phyloP scores from a whole-genome alignment of 2,888 invertebrate genomes.

The Cosmia pyralina region DNA sequence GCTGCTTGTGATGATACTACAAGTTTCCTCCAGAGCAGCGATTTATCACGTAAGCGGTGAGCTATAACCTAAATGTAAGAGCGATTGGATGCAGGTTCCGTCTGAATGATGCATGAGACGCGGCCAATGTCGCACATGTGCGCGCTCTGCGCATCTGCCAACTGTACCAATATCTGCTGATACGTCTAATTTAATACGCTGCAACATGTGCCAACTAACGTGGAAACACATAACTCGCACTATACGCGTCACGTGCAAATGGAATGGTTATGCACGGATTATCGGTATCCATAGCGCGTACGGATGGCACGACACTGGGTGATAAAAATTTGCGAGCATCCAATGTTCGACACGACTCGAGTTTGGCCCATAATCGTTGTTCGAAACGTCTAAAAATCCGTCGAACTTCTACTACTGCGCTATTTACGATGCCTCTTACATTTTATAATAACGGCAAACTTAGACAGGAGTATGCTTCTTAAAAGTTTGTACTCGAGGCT shows the following conservation, averaged over 20 bases:
- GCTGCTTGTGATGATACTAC: constrained; percentile 78
- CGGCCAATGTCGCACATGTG: constrained; percentile 68
- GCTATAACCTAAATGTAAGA: constrained; percentile 76
- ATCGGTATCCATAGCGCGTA: constrained; percentile 56
- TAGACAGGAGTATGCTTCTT: constrained; percentile 77
- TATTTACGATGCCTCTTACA: constrained; percentile 73
- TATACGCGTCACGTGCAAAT: constrained; percentile 62
- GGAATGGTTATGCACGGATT: constrained; percentile 58
- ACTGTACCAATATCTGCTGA: constrained; percentile 69
- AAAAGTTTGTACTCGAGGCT: constrained; percentile 75
- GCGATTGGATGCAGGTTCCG: constrained; percentile 81
- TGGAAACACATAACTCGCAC: constrained; percentile 52
- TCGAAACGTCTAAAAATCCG: constrained; percentile 75
- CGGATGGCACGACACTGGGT: constrained; percentile 65
- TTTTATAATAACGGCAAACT: constrained; percentile 80
- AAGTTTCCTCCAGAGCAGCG: constrained; percentile 75
- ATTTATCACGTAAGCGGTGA: constrained; percentile 77
- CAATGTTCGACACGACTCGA: constrained; percentile 61
- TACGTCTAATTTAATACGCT: constrained; percentile 75
- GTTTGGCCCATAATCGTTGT: constrained; percentile 73
- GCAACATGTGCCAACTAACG: constrained; percentile 72
- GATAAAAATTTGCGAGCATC: constrained; percentile 78
- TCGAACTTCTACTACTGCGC: constrained; percentile 65
- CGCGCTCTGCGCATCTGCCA: constrained; percentile 62
- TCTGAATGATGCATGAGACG: constrained; percentile 80